These are phyloP conservation scores for Thera britannica DNA, from an alignment of 2,888 invertebrate genomes.

Conservation along the genomic window DNA sequence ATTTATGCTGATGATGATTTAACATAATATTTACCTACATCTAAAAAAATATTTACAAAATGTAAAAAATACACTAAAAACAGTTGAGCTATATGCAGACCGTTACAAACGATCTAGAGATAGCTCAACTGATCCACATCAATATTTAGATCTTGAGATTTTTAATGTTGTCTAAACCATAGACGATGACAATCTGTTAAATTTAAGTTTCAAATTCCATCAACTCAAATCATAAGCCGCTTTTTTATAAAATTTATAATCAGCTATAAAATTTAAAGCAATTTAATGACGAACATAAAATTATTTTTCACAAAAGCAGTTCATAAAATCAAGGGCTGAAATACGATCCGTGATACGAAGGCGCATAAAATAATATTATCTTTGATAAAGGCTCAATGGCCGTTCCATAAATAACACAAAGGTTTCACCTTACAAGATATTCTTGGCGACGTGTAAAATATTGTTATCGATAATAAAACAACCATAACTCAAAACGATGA, in stretches of 20 bases:
- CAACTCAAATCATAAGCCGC: conserved; percentile 4
- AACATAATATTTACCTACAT: too few relatives aligned
- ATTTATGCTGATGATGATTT: too few relatives aligned
- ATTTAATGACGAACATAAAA: conserved; percentile 43
- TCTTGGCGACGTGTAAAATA: conserved; percentile 81
- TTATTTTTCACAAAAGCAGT: conserved; percentile 39
- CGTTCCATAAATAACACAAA: conserved; percentile 67
- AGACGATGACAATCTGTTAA: background rate
- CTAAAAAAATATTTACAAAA: too few relatives aligned
- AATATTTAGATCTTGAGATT: background rate
- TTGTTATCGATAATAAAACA: conserved; percentile 77
- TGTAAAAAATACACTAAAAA: too few relatives aligned
- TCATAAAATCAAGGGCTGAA: conserved; percentile 51
- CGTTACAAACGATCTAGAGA: too few relatives aligned
- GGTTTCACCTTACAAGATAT: conserved; percentile 67
- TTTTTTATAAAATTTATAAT: conserved; percentile 20
- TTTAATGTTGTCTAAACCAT: background rate
- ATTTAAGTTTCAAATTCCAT: too few relatives aligned
- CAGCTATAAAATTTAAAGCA: conserved; percentile 27
- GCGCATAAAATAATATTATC: conserved; percentile 52
- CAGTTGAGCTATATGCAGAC: too few relatives aligned
- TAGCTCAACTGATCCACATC: too few relatives aligned
- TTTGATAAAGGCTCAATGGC: conserved; percentile 58
- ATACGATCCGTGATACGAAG: conserved; percentile 51
- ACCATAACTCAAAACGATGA: conserved; percentile 68